phyloP scores from a whole-genome alignment of 2,113 vertebrate species.

The Urocynchramus pylzowi region DNA sequence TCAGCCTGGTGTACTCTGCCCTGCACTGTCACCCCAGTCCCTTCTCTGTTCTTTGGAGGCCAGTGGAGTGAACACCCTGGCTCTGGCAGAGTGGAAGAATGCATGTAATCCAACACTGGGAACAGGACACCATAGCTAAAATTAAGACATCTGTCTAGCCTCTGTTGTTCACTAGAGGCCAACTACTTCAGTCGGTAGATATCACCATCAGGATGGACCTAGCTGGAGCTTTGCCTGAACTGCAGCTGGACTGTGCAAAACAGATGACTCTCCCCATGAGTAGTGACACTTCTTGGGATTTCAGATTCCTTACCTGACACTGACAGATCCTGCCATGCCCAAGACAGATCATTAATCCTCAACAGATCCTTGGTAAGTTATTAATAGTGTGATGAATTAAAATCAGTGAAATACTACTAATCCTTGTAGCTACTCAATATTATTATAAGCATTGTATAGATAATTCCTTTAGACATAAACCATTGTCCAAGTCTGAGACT shows the following conservation, averaged over 20 bases:
- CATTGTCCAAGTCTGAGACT: background rate
- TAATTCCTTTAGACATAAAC: background rate
- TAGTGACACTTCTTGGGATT: background rate
- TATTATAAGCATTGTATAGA: background rate
- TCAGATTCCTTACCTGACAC: background rate
- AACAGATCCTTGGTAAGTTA: background rate
- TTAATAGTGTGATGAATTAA: background rate
- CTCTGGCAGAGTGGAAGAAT: background rate
- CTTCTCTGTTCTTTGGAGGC: background rate
- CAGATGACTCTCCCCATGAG: background rate
- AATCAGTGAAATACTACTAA: background rate
- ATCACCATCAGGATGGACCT: background rate
- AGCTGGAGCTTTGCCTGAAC: background rate
- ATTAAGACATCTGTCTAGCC: background rate
- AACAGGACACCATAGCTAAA: background rate
- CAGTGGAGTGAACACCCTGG: background rate
- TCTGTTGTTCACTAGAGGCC: background rate
- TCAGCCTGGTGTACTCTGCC: background rate
- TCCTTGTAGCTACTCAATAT: background rate
- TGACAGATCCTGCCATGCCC: background rate
- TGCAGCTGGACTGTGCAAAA: fast-evolving
- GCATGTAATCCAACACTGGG: background rate
- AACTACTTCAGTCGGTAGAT: background rate
- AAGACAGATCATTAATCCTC: fast-evolving
- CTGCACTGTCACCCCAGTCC: fast-evolving